Base-by-base conservation (phyloP, 2,113 vertebrate genomes). In the Recurvirostra avosetta region DNA sequence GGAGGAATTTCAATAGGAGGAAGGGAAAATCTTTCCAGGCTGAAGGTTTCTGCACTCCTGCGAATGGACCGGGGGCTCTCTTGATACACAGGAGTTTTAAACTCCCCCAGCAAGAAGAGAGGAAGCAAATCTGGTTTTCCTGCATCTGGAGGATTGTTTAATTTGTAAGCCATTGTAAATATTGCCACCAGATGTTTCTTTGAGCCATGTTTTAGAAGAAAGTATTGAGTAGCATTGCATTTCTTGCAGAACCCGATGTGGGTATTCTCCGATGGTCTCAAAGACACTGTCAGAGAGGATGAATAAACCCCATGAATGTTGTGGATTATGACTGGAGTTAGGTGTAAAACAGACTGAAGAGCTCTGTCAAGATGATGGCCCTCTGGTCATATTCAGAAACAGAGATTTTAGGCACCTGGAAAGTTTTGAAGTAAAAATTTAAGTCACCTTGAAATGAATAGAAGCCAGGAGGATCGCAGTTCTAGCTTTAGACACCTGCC, bases 31-130 rank as follows among this genome's bases (percentile, higher is more conserved):
- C 25, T 38, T 59, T 79, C 30, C 70, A 40, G 23, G 22, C 25
- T 86, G 82, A 80, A 86, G 9, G 5, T 76, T 61, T 86, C 50
- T 88, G 72, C 12, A 12, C 15, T 88, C 19, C 27, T 29, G 1
- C 41, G 53, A 58, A 19, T 32, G 40, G 66, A 66, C 2, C 0
- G 1, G 21, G 2, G 25, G 3, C 3, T 81, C 34, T 49, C 30
- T 74, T 71, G 38, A 88, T 36, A 50, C n/a, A 25, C 14, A 2
- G 2, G 25, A 50, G 12, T 47, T 81, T 55, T 75, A 43, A 90
- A 81, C 16, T 45, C 22, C 3, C 11, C 3, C 75, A 58, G 38
- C 9, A 62, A 41, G 22, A 73, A 55, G 9, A 61, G 19, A 14
- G 32, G 15, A 73, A 76, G 18, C 4, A 86, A 74, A 84, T 38